Evolutionary conservation across 2,797 vertebrate species (phyloP).

Genomic region (Chaetophractus vellerosus): DNA sequence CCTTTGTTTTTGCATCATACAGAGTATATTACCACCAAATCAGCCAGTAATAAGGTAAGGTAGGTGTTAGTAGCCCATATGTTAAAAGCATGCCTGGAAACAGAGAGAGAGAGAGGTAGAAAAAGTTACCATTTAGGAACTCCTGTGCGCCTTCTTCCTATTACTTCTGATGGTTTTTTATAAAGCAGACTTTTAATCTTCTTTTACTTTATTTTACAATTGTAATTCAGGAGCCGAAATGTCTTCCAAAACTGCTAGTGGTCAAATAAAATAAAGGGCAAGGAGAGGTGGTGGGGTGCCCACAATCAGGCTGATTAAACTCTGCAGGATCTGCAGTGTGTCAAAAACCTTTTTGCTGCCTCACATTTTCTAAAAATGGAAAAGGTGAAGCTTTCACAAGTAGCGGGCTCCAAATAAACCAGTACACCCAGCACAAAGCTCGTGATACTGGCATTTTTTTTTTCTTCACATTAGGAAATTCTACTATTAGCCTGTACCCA

Average conservation of each 20-base stretch:
- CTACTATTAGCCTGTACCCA: conserved; percentile 42
- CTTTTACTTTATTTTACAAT: conserved; percentile 51
- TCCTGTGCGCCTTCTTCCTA: conserved; percentile 51
- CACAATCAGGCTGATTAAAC: conserved; percentile 53
- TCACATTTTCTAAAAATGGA: conserved; percentile 85
- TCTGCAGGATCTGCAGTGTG: conserved; percentile 75
- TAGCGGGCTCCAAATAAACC: conserved; percentile 72
- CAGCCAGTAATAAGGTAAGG: neutral
- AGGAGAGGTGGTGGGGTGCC: neutral
- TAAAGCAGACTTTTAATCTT: conserved; percentile 47
- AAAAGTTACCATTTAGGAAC: conserved; percentile 64
- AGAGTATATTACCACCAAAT: neutral
- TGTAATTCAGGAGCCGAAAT: neutral
- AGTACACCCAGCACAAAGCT: conserved; percentile 50
- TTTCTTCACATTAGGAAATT: conserved; percentile 19
- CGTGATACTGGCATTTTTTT: conserved; percentile 39
- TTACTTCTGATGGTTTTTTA: neutral
- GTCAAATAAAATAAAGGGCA: conserved; percentile 35
- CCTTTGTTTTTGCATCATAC: neutral
- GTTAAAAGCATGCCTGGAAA: neutral
- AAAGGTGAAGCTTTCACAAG: conserved; percentile 80
- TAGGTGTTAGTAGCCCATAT: neutral
- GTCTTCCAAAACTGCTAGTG: neutral
- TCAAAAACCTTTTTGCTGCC: conserved; percentile 80
- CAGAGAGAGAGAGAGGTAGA: neutral